These are phyloP conservation scores for Lates calcarifer DNA, from an alignment of 2,113 vertebrate genomes.

Conservation along the genomic window DNA sequence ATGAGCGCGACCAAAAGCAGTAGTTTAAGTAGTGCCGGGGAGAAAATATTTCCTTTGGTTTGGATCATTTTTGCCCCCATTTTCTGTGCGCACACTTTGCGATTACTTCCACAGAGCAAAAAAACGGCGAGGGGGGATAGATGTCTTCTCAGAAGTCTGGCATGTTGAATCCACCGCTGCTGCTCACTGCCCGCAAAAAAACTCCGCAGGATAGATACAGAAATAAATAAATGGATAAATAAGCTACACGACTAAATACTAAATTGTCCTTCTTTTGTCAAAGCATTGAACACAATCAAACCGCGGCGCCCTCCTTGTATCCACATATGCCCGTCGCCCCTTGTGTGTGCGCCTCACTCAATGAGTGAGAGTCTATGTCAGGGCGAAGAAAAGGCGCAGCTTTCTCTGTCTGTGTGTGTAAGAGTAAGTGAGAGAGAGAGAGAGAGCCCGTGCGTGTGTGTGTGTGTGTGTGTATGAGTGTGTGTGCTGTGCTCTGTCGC, in stretches of 20 bases:
- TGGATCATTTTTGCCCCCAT: slow-evolving; percentile 66
- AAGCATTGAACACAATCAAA: not conserved
- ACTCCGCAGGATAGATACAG: slow-evolving; percentile 28
- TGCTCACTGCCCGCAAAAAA: slow-evolving; percentile 20
- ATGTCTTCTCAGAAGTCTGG: slow-evolving; percentile 61
- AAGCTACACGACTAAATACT: too few relatives aligned
- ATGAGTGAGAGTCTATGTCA: slow-evolving; percentile 60
- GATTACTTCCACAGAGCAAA: slow-evolving; percentile 61
- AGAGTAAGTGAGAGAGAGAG: slow-evolving; percentile 17
- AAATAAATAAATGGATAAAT: slow-evolving; percentile 42
- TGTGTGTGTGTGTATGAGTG: not conserved
- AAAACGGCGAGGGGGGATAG: not conserved
- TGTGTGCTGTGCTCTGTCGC: slow-evolving; percentile 35
- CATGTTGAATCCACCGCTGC: slow-evolving; percentile 65
- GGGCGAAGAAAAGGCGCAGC: slow-evolving; percentile 73
- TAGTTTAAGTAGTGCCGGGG: slow-evolving; percentile 64
- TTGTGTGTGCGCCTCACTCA: slow-evolving; percentile 57
- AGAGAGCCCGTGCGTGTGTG: slow-evolving; percentile 1
- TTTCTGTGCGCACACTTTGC: slow-evolving; percentile 46
- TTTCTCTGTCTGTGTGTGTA: slow-evolving; percentile 49
- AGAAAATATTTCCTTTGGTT: slow-evolving; percentile 68
- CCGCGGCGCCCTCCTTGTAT: not conserved
- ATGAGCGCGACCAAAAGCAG: slow-evolving; percentile 77
- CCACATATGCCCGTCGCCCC: slow-evolving; percentile 63
- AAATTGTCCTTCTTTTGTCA: not conserved